Evolutionary conservation across 2,888 invertebrate species (phyloP).

Genomic region (Drosophila pullipes): DNA sequence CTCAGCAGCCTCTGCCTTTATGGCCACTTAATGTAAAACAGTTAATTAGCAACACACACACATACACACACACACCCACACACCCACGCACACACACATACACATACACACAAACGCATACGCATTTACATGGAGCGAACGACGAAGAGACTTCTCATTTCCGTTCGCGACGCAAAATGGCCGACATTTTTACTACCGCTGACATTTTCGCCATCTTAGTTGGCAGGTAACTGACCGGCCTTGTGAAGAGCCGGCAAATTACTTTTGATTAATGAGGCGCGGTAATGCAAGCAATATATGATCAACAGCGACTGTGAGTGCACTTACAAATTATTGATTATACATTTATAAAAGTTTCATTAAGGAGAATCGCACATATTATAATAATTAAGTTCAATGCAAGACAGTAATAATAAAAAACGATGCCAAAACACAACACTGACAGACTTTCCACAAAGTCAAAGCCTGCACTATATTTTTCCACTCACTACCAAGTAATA

Average conservation of each 20-base stretch:
- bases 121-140: neutral
- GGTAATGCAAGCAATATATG: conserved; percentile 50
- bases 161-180: conserved; percentile 66
- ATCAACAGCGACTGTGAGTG: conserved; percentile 20
- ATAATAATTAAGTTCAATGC: neutral
- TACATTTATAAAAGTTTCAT: neutral
- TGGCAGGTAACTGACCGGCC: conserved; percentile 51
- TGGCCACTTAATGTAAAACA: conserved; percentile 80
- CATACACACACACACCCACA: conserved; percentile 20
- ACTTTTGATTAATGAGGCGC: conserved; percentile 79
- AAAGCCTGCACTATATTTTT: neutral
- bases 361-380: neutral
- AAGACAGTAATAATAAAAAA: neutral
- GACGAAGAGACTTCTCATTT: conserved; percentile 20
- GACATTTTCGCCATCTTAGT: conserved; percentile 66
- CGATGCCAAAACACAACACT: neutral
- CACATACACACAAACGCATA: conserved; percentile 15
- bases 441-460: neutral
- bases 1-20: conserved; percentile 62
- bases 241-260: conserved; percentile 64
- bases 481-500: conserved; percentile 10
- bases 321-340: conserved; percentile 22
- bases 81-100: conserved; percentile 31
- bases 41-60: conserved; percentile 71
- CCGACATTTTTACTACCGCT: conserved; percentile 66